Percentiles rank a stretch among this genome's conserved stretches.
Conservation (phyloP, 2,113 vertebrate species). For the Eurypyga helias region DNA sequence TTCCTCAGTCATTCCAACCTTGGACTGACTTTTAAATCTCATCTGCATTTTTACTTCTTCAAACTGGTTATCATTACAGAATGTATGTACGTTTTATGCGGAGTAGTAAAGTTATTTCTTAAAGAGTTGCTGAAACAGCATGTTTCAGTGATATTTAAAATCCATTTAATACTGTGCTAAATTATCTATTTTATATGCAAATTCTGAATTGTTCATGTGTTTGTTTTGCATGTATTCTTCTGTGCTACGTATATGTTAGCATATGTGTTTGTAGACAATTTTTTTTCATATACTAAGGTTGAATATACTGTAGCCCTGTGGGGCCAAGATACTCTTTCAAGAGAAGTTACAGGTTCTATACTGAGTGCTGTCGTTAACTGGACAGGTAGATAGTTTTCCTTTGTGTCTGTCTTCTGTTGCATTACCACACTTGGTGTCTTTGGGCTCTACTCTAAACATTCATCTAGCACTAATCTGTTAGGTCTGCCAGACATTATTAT, state of each 20-base stretch:
- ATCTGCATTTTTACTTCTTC: background rate
- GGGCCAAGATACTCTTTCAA: background rate
- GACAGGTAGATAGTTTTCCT: background rate
- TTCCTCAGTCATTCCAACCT: background rate
- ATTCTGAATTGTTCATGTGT: background rate
- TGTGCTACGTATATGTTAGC: background rate
- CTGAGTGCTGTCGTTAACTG: background rate
- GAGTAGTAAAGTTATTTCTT: background rate
- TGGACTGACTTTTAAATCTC: background rate
- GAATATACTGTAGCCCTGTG: background rate
- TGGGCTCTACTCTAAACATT: background rate
- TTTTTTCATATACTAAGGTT: background rate
- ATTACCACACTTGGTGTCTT: background rate
- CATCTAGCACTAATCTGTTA: background rate
- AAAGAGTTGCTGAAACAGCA: background rate
- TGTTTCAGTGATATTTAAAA: background rate
- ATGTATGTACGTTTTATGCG: background rate
- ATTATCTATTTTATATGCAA: background rate
- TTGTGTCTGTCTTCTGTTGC: background rate
- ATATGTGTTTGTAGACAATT: background rate
- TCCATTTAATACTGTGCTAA: background rate
- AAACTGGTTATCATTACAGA: background rate
- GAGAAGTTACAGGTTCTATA: background rate
- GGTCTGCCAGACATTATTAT: background rate
- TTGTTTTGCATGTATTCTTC: background rate